These are phyloP conservation scores for Mesitornis unicolor DNA, from an alignment of 2,113 vertebrate species.

Conservation along the genomic window DNA sequence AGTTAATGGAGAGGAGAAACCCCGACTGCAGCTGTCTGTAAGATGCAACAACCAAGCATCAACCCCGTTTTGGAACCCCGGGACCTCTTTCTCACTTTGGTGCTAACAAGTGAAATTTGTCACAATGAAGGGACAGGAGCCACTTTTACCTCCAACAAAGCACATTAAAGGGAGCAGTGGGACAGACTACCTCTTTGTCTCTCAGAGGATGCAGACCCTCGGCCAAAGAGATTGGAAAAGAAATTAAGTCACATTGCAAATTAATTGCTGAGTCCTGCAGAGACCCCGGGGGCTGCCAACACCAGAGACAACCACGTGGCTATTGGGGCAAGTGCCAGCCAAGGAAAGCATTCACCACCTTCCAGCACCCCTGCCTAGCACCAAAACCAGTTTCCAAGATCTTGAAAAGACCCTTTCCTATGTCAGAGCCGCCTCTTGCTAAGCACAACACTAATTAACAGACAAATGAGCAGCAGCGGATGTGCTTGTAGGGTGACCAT, in stretches of 20 bases:
- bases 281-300: background rate
- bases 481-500: background rate
- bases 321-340: background rate
- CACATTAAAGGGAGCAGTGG: background rate
- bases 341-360: background rate
- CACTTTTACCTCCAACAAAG: background rate
- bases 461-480: accelerated
- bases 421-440: background rate
- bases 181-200: background rate
- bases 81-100: background rate
- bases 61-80: too few relatives aligned
- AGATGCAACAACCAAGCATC: too few relatives aligned
- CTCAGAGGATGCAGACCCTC: background rate
- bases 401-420: background rate
- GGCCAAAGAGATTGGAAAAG: background rate
- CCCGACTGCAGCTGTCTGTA: accelerated
- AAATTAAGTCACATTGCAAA: background rate
- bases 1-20: background rate
- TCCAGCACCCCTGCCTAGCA: background rate
- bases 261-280: background rate
- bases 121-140: background rate
- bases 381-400: background rate
- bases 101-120: background rate
- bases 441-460: background rate
- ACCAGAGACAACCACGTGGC: background rate